Percentiles rank a stretch among this genome's conserved stretches.
phyloP scores from a whole-genome alignment of 2,888 invertebrate genomes.

The Itoplectis maculator region DNA sequence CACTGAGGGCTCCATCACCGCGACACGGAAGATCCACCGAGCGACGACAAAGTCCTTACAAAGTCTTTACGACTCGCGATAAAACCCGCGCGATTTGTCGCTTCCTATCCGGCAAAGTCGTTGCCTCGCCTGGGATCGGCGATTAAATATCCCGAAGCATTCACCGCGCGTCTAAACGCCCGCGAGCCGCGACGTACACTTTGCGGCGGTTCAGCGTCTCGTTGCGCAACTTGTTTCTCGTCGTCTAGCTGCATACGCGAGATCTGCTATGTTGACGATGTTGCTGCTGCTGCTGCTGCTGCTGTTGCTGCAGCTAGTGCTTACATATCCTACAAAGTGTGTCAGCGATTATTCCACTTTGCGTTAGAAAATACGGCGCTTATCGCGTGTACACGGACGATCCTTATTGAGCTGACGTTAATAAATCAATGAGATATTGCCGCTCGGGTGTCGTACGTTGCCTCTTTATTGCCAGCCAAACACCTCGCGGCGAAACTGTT shows the following conservation, averaged over 20 bases:
- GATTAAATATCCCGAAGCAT: constrained; percentile 43
- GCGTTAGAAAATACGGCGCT: constrained; percentile 33
- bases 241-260: not conserved
- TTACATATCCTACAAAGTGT: constrained; percentile 44
- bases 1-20: not conserved
- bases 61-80: constrained; percentile 24
- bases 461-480: constrained; percentile 15
- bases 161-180: constrained; percentile 34
- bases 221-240: constrained; percentile 42
- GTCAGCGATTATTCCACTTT: constrained; percentile 54
- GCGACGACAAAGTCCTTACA: too few relatives aligned
- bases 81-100: not conserved
- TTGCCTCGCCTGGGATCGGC: constrained; percentile 22
- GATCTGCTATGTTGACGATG: constrained; percentile 5
- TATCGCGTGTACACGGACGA: constrained; percentile 14
- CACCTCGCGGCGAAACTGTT: not conserved
- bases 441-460: constrained; percentile 1
- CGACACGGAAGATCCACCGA: not conserved
- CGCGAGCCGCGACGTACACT: constrained; percentile 7
- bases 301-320: not conserved
- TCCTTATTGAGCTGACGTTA: constrained; percentile 44
- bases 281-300: not conserved
- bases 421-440: constrained; percentile 47
- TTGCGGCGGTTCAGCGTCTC: constrained; percentile 1
- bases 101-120: constrained; percentile 13